phyloP scores from a whole-genome alignment of 2,797 vertebrate genomes.

The Sebastes alutus region DNA sequence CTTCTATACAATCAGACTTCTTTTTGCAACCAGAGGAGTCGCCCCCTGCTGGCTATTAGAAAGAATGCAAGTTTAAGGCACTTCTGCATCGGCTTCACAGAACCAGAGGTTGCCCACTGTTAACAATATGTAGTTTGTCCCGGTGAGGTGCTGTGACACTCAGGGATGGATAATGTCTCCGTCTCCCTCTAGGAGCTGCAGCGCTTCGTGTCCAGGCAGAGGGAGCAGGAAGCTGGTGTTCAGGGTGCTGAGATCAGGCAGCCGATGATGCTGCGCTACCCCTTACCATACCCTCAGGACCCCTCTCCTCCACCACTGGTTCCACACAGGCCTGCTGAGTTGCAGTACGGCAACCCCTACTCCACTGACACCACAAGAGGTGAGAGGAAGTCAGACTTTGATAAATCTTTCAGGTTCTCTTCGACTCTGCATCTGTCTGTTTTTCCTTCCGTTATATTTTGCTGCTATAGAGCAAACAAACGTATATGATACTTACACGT shows the following conservation, averaged over 20 bases:
- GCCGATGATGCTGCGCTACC: constrained; percentile 84
- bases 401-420: fast-evolving
- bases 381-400: constrained; percentile 17
- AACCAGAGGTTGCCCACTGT: too few species aligned
- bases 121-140: neutral
- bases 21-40: too few species aligned
- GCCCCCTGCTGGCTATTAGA: too few species aligned
- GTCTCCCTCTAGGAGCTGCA: constrained; percentile 84
- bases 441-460: neutral
- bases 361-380: constrained; percentile 84
- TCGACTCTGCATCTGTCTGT: neutral
- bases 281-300: constrained; percentile 87
- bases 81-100: too few species aligned
- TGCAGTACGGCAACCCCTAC: constrained; percentile 96
- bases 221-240: constrained; percentile 78
- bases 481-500: too few species aligned
- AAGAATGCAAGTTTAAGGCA: too few species aligned
- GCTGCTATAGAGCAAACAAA: too few species aligned
- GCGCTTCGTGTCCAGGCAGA: constrained; percentile 77
- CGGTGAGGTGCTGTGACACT: neutral
- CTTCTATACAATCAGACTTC: too few species aligned
- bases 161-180: neutral
- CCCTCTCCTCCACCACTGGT: constrained; percentile 84
- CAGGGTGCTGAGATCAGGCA: constrained; percentile 76
- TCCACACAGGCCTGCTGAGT: constrained; percentile 86